Percentiles rank a stretch among this genome's conserved stretches.
These are phyloP conservation scores for Neosilurus mollespiculum DNA, from an alignment of 2,797 vertebrate species.

Conservation along the genomic window DNA sequence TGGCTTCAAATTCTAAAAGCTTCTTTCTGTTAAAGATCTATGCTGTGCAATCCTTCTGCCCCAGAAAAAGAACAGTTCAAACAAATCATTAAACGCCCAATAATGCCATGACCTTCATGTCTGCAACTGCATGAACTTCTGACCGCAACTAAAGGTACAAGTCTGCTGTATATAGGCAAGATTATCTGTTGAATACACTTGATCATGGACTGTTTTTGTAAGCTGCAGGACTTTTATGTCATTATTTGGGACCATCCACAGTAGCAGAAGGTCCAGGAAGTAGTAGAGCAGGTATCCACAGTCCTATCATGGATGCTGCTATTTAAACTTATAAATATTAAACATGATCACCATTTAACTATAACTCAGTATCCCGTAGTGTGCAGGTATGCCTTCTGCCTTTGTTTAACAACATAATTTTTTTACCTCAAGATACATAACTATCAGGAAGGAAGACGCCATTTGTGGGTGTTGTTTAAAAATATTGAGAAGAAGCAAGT, in stretches of 20 bases:
- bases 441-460: no score
- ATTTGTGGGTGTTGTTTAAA: no score
- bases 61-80: no score
- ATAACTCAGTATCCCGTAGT: background rate
- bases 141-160: no score
- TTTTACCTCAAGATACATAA: background rate
- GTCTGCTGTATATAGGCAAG: background rate
- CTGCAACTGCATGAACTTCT: no score
- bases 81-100: background rate
- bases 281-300: background rate
- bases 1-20: no score
- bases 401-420: background rate
- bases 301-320: background rate
- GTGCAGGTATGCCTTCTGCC: background rate
- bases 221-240: background rate
- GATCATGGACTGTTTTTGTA: background rate
- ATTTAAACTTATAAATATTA: constrained; percentile 6
- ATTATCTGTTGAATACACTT: background rate
- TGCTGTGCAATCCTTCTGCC: no score
- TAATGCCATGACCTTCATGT: no score
- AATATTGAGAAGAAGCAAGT: no score
- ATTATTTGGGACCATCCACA: background rate
- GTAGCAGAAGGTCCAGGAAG: background rate
- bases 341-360: background rate
- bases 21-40: no score